These are phyloP conservation scores for Meriones psammophilus DNA, from an alignment of 2,797 vertebrate species.

Conservation along the genomic window DNA sequence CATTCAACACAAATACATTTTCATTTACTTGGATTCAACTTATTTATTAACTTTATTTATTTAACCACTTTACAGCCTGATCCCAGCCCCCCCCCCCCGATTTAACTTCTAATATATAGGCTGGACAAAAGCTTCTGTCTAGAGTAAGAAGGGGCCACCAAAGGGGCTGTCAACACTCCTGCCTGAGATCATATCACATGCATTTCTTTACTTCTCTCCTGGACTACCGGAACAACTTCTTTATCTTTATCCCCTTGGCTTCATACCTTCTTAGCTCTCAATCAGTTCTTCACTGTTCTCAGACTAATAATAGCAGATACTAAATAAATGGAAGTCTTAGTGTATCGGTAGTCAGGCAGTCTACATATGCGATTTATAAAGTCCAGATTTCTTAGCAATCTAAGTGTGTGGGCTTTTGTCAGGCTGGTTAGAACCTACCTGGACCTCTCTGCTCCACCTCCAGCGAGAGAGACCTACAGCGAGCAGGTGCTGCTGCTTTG, in stretches of 20 bases:
- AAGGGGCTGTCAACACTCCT: background rate
- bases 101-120: background rate
- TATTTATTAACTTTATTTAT: background rate
- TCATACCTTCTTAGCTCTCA: background rate
- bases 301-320: background rate
- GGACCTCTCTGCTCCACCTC: background rate
- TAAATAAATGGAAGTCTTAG: background rate
- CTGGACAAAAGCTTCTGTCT: background rate
- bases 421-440: background rate
- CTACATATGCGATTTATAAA: background rate
- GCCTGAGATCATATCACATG: background rate
- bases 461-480: background rate
- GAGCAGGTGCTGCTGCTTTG: background rate
- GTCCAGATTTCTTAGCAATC: background rate
- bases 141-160: background rate
- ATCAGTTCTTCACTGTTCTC: background rate
- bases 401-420: background rate
- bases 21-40: background rate
- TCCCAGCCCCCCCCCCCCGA: background rate
- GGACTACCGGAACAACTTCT: background rate
- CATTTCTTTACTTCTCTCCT: background rate
- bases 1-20: background rate
- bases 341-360: background rate
- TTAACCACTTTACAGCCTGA: no score
- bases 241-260: background rate